A percentile compares a stretch with the other conserved stretches of the same genome.
Evolutionary conservation across 2,113 vertebrate genomes (phyloP).

Genomic region (Willisornis vidua): DNA sequence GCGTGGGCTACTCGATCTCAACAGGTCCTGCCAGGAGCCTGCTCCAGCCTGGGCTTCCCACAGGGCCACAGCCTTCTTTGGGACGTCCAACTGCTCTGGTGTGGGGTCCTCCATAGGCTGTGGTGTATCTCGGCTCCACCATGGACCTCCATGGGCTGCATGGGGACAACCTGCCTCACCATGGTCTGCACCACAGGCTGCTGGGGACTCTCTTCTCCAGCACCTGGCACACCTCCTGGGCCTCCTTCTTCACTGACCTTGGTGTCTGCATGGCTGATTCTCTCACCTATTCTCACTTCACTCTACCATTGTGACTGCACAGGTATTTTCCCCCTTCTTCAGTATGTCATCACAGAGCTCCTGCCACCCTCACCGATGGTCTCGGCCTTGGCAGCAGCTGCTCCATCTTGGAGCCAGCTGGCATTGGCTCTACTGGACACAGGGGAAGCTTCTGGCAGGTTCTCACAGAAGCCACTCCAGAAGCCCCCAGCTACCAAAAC

Average conservation of each 20-base stretch:
- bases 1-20: neutral
- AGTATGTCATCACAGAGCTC: neutral
- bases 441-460: neutral
- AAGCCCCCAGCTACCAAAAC: neutral
- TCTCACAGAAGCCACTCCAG: neutral
- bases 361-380: fast-evolving
- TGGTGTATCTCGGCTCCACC: neutral
- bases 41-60: neutral
- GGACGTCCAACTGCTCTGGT: neutral
- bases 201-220: fast-evolving
- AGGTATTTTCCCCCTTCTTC: neutral
- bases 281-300: neutral
- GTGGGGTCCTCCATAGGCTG: neutral
- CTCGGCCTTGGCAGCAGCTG: neutral
- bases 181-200: neutral
- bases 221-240: neutral
- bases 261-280: neutral
- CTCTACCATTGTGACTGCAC: neutral
- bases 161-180: neutral
- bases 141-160: neutral
- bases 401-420: neutral
- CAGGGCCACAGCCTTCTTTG: neutral
- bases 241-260: neutral
- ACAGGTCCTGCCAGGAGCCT: neutral
- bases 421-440: neutral